A percentile compares a stretch with the other conserved stretches of the same genome.
Conservation (phyloP, 2,888 invertebrate species). For the Epinotia bilunana region DNA sequence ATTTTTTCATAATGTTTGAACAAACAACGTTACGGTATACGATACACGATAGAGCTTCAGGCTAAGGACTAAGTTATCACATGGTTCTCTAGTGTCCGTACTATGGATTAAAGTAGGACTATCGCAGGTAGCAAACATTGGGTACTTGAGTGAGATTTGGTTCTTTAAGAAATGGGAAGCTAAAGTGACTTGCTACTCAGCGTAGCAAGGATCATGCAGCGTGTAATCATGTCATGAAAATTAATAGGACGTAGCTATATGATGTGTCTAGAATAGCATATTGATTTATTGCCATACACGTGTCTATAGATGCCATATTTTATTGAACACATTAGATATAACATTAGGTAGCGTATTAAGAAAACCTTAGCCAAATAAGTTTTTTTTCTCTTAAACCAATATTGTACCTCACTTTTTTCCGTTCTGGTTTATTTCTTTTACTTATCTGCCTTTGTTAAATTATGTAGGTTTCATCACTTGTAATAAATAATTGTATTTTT, state of each 20-base stretch:
- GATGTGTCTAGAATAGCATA: slow-evolving; percentile 42
- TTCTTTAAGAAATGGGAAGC: not conserved
- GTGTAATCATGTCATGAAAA: slow-evolving; percentile 22
- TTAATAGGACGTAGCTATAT: slow-evolving; percentile 30
- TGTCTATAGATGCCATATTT: slow-evolving; percentile 80
- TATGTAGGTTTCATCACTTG: slow-evolving; percentile 51
- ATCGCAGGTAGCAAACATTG: not conserved
- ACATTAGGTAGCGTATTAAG: slow-evolving; percentile 59
- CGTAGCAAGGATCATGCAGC: not conserved
- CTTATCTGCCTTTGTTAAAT: slow-evolving; percentile 47
- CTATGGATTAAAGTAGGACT: not conserved
- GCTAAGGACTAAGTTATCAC: not conserved
- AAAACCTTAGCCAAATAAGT: slow-evolving; percentile 63
- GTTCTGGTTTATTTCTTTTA: slow-evolving; percentile 65
- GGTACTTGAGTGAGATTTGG: not conserved
- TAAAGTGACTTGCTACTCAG: slow-evolving; percentile 2
- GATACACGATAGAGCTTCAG: not conserved
- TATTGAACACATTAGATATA: slow-evolving; percentile 56
- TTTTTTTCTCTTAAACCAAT: slow-evolving; percentile 61
- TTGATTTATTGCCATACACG: slow-evolving; percentile 74
- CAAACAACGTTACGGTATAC: no score
- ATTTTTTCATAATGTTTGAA: no score
- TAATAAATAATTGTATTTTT: slow-evolving; percentile 52
- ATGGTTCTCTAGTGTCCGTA: not conserved
- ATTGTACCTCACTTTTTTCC: slow-evolving; percentile 70